These are phyloP conservation scores for Channallabes apus DNA, from an alignment of 2,797 vertebrate genomes.

Conservation along the genomic window DNA sequence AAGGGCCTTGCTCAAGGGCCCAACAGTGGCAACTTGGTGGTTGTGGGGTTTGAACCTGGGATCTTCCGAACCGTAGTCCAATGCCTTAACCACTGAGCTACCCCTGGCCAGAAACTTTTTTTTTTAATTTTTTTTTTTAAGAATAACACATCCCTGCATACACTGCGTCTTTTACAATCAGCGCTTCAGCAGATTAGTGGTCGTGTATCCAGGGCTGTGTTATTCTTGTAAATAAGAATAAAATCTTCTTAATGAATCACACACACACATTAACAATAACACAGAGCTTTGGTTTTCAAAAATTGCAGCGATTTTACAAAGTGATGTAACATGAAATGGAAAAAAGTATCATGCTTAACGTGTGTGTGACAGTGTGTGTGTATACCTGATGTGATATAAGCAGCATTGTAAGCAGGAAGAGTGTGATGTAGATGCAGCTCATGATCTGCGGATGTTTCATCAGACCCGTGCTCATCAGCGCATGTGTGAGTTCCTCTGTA, in stretches of 20 bases:
- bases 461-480: constrained; percentile 61
- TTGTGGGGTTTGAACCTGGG: too few species aligned
- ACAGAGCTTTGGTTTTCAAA: not conserved
- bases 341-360: not conserved
- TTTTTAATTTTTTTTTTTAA: too few species aligned
- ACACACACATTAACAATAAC: not conserved
- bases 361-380: not conserved
- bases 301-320: too few species aligned
- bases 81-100: too few species aligned
- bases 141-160: too few species aligned
- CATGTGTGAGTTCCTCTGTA: not conserved
- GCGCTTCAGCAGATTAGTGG: not conserved
- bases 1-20: too few species aligned
- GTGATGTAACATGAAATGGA: not conserved
- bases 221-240: not conserved
- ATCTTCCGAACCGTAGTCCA: too few species aligned
- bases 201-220: not conserved
- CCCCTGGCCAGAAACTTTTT: too few species aligned
- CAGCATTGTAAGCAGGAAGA: constrained; percentile 89
- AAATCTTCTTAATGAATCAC: not conserved
- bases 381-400: constrained; percentile 89
- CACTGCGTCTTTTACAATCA: too few species aligned
- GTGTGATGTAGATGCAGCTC: constrained; percentile 86
- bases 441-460: constrained; percentile 78
- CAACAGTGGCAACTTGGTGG: too few species aligned